Evolutionary conservation across 2,113 vertebrate species (phyloP).

Genomic region (Oxyruncus cristatus): DNA sequence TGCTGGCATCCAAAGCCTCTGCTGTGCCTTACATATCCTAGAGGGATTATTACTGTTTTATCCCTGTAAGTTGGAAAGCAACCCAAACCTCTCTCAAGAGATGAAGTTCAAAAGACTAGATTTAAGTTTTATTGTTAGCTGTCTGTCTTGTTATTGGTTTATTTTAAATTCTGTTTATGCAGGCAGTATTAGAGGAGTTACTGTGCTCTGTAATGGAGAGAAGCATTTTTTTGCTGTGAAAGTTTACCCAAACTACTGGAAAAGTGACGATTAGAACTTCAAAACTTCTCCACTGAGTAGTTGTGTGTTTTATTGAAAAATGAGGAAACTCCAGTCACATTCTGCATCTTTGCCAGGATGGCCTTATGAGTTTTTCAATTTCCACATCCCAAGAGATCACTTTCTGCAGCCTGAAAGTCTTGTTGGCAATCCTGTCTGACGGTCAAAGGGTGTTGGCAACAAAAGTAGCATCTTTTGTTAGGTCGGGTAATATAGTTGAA

Average conservation of each 20-base stretch:
- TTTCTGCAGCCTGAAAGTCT: not conserved
- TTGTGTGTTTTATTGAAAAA: not conserved
- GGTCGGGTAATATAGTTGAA: not conserved
- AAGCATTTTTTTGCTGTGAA: not conserved
- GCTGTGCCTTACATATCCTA: not conserved
- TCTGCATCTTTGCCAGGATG: not conserved
- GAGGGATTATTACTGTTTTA: slow-evolving; percentile 10
- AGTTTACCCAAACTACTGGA: not conserved
- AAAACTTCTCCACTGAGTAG: not conserved
- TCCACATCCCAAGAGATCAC: not conserved
- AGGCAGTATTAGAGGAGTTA: not conserved
- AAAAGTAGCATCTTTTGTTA: not conserved
- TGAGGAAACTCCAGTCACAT: not conserved
- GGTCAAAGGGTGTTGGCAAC: not conserved
- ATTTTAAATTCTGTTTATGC: not conserved
- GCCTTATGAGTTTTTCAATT: not conserved
- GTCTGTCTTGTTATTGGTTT: not conserved
- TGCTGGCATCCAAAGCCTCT: not conserved
- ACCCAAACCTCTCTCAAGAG: not conserved
- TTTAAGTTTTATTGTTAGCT: not conserved
- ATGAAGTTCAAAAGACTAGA: not conserved
- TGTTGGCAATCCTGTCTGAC: not conserved
- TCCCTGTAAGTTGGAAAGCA: not conserved
- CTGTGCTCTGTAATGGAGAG: not conserved
- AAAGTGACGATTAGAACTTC: not conserved